Evolutionary conservation across 2,888 invertebrate genomes (phyloP).

Genomic region (Platypus cylindrus): DNA sequence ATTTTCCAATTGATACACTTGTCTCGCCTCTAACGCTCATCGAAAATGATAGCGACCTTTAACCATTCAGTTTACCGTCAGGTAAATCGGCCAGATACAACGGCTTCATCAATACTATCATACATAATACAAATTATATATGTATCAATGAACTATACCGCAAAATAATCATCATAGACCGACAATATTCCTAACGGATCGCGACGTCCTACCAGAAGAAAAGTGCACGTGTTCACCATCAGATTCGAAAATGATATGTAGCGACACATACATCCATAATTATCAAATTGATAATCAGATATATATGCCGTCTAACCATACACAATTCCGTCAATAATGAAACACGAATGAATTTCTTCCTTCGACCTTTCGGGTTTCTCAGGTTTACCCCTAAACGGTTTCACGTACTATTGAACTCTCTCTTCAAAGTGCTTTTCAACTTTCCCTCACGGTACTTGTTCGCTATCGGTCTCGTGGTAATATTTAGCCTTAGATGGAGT

Average conservation of each 20-base stretch:
- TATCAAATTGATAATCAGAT: conserved; percentile 14
- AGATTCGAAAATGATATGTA: conserved; percentile 11
- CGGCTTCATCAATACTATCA: conserved; percentile 7
- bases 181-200: conserved; percentile 40
- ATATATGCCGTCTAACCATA: conserved; percentile 13
- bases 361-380: conserved; percentile 27
- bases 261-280: conserved; percentile 12
- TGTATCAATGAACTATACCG: conserved; percentile 18
- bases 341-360: conserved; percentile 21
- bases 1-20: conserved; percentile 8
- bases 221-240: conserved; percentile 31
- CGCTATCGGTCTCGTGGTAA: conserved; percentile 47
- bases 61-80: conserved; percentile 15
- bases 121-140: no score
- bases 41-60: conserved; percentile 6
- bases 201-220: conserved; percentile 41
- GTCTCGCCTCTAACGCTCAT: conserved; percentile 5
- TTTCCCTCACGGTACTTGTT: conserved; percentile 41
- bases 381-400: conserved; percentile 34
- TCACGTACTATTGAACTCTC: conserved; percentile 42
- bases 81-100: conserved; percentile 14
- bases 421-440: conserved; percentile 27
- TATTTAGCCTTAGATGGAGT: conserved; percentile 43
- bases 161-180: conserved; percentile 34
- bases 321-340: not conserved